Conservation (phyloP, 2,113 vertebrate genomes). For the Cacatua alba region DNA sequence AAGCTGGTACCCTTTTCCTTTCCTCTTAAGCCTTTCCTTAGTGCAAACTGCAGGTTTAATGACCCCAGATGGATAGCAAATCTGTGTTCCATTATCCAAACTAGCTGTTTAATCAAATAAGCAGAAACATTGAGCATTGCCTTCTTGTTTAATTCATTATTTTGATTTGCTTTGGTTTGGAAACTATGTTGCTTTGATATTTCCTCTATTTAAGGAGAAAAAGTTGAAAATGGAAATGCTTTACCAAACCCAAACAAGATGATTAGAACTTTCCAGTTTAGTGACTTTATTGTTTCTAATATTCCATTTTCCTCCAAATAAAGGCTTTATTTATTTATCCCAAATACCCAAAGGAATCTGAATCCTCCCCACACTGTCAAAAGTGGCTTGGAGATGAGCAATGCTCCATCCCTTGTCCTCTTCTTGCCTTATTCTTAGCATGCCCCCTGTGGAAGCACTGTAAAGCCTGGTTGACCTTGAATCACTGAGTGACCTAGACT, state of each 20-base stretch:
- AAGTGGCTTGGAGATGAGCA: background rate
- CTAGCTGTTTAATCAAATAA: background rate
- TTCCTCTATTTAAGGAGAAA: background rate
- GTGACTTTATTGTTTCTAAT: background rate
- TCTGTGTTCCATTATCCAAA: background rate
- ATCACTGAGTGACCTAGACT: background rate
- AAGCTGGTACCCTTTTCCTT: background rate
- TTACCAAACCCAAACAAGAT: background rate
- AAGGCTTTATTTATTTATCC: background rate
- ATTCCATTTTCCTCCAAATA: background rate
- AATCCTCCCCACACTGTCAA: background rate
- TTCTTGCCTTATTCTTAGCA: background rate
- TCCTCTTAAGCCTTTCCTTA: background rate
- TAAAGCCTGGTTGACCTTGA: background rate
- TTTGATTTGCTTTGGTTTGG: background rate
- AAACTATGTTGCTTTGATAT: background rate
- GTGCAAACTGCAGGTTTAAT: background rate
- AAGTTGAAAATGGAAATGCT: background rate
- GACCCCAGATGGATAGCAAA: background rate
- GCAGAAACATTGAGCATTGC: background rate
- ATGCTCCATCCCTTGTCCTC: background rate
- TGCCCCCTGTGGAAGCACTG: background rate
- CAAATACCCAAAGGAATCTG: background rate
- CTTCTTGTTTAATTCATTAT: background rate
- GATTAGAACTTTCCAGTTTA: background rate